Percentiles rank a stretch among this genome's conserved stretches.
phyloP scores from a whole-genome alignment of 2,797 vertebrate genomes.

The Garrulus glandarius region DNA sequence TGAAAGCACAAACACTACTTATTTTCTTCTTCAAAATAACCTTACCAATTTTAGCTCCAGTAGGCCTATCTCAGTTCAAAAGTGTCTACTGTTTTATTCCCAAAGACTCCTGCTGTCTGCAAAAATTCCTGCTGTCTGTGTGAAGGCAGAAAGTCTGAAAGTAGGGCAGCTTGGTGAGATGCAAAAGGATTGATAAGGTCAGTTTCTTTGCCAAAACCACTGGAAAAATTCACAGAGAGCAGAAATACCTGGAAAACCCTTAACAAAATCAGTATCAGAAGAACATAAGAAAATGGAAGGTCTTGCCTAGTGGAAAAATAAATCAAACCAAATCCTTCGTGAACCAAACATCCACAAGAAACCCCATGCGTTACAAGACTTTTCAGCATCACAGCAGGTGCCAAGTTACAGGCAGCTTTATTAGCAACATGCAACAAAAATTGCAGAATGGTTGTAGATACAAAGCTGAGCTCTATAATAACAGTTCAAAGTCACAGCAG shows the following conservation, averaged over 20 bases:
- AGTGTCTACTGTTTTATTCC: background rate
- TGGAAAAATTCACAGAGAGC: background rate
- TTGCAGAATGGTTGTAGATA: background rate
- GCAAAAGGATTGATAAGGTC: background rate
- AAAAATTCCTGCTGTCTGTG: constrained; percentile 21
- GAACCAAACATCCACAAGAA: background rate
- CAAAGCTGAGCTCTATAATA: background rate
- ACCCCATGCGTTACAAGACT: rapidly evolving
- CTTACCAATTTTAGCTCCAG: constrained; percentile 18
- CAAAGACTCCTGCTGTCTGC: constrained; percentile 11
- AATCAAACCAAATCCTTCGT: background rate
- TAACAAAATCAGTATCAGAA: background rate
- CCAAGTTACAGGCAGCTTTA: background rate
- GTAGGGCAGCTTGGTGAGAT: background rate
- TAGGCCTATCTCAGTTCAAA: background rate
- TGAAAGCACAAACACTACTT: background rate
- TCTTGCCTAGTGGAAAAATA: background rate
- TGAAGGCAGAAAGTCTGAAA: background rate
- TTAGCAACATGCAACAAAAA: background rate
- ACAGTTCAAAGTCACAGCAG: background rate
- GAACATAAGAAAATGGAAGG: background rate
- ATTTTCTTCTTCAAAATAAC: constrained; percentile 1
- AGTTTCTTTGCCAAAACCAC: constrained; percentile 17
- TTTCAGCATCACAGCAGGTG: background rate
- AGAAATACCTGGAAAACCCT: constrained; percentile 8